A percentile compares a stretch with the other conserved stretches of the same genome.
Evolutionary conservation across 2,113 vertebrate genomes (phyloP).

Genomic region (Crotalus horridus): DNA sequence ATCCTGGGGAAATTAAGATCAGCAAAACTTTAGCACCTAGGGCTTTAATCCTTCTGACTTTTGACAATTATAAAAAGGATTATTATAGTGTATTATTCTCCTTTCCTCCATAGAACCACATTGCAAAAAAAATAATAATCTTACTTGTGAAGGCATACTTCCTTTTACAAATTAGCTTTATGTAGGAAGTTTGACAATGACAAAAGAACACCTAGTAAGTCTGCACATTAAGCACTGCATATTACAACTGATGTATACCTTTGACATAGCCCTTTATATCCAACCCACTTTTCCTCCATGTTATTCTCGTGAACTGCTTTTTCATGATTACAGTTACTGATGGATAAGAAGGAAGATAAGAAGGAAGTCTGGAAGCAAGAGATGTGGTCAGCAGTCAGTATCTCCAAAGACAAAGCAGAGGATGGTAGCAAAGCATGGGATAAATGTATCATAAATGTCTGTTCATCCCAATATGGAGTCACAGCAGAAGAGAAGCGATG

Average conservation of each 20-base stretch:
- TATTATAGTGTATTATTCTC: background rate
- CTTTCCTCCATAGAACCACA: background rate
- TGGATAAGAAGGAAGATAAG: background rate
- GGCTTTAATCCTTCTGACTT: background rate
- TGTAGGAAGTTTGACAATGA: background rate
- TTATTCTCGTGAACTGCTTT: background rate
- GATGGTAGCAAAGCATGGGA: background rate
- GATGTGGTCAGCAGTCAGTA: background rate
- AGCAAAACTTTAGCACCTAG: background rate
- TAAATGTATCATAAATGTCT: background rate
- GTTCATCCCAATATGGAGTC: background rate
- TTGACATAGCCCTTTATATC: background rate
- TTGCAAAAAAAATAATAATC: background rate
- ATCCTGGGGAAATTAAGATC: background rate
- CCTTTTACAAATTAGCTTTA: background rate
- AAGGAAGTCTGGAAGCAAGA: background rate
- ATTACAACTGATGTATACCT: background rate
- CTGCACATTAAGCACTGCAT: background rate
- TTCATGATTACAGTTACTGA: background rate
- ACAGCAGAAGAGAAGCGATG: background rate
- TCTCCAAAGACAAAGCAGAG: background rate
- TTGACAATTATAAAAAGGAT: background rate
- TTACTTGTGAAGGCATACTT: background rate
- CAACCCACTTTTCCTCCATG: background rate
- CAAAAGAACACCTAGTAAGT: background rate